Evolutionary conservation across 2,888 invertebrate genomes (phyloP), one percentile per base, ranked within the genome.

Genomic region (Tethea ocularis): DNA sequence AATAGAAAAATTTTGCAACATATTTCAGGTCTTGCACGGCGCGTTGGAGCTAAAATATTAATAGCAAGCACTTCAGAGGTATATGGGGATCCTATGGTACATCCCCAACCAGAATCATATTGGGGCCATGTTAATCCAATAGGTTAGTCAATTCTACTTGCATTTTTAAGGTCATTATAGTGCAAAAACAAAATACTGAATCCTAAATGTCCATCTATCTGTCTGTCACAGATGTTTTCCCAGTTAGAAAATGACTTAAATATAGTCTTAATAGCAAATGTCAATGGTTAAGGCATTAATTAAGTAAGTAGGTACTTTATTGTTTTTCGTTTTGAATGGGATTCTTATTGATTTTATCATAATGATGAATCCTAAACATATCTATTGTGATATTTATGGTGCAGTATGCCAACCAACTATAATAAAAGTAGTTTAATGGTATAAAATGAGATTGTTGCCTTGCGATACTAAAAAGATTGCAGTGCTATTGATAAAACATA

Each of bases 51-150:
- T 8, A 96, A 96, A 82, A 96, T 99, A 58, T 91, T 99, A 63
- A 97, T 99, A 82, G 99, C 99, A 11, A 99, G 99, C 76, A 99
- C 99, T 1, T 99, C 99, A 0, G 99, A 99, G 91, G 98, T 99
- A 0, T 99, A 99, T 85, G 99, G 99, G 11, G 99, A 99, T 93
- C 99, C 99, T 0, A 97, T 98, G 86, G 97, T 98, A 15, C 99
- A 99, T 93, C 99, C 99, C 0, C 99, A 99, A 84, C 96, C 97
- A 0, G 99, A 99, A 91, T 96, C 97, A 0, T 99, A 99, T 82
- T 99, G 99, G 99, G 99, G 99, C 0, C 97, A 99, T 87, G 99
- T 99, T 0, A 99, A 99, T 94, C 99, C 99, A 8, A 99, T 99
- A 77, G 98, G 97, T 95, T 87, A 87, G 76, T 66, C 5, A 5